Conservation (phyloP, 1,140 invertebrate genomes). For the Phthorimaea operculella region DNA sequence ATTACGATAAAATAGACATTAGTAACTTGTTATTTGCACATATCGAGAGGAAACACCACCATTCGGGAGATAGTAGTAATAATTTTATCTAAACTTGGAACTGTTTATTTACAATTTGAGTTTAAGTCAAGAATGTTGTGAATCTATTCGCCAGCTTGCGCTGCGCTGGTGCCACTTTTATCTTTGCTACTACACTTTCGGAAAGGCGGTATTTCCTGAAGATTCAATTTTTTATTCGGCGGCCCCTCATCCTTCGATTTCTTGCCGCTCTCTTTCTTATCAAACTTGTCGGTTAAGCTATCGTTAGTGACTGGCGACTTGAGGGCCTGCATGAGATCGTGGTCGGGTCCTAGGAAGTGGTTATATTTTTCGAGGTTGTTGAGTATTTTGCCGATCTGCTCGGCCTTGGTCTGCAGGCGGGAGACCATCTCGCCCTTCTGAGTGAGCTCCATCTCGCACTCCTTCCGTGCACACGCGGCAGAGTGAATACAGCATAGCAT, state of each 20-base stretch:
- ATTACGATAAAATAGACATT: slow-evolving; percentile 17
- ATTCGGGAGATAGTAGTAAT: slow-evolving; percentile 2
- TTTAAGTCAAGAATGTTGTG: background rate
- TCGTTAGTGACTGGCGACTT: slow-evolving; percentile 69
- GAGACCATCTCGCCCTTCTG: slow-evolving; percentile 93
- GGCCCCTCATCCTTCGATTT: slow-evolving; percentile 62
- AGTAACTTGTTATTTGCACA: slow-evolving; percentile 9
- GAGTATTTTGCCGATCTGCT: slow-evolving; percentile 90
- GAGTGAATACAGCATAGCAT: slow-evolving; percentile 53
- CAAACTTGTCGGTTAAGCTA: slow-evolving; percentile 43
- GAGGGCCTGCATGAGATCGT: slow-evolving; percentile 65
- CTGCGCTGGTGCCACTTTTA: slow-evolving; percentile 19
- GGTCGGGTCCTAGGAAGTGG: slow-evolving; percentile 73
- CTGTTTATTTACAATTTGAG: background rate
- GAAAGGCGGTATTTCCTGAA: slow-evolving; percentile 67
- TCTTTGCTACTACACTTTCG: slow-evolving; percentile 41
- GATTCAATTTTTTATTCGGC: slow-evolving; percentile 57
- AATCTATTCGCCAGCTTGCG: slow-evolving; percentile 19
- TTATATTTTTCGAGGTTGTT: slow-evolving; percentile 90
- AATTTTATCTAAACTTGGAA: slow-evolving; percentile 10
- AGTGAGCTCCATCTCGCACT: slow-evolving; percentile 91
- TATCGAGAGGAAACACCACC: slow-evolving; percentile 17
- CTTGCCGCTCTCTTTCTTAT: slow-evolving; percentile 39
- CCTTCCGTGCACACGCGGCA: slow-evolving; percentile 72
- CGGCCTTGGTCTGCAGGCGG: slow-evolving; percentile 88